These are phyloP conservation scores for Caenorhabditis latens DNA, from an alignment of 1,140 invertebrate genomes.

Conservation along the genomic window DNA sequence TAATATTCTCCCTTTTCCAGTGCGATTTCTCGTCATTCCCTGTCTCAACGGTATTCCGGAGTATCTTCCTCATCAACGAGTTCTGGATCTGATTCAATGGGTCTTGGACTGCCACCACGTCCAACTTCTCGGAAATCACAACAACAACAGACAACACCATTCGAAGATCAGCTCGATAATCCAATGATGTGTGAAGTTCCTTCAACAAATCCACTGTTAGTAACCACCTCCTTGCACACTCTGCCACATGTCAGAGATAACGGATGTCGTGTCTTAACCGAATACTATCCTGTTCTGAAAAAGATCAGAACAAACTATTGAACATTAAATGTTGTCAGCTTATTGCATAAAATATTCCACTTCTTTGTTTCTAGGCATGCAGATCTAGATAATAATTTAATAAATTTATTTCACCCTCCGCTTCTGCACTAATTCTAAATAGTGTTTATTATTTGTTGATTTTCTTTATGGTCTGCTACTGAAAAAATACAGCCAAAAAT, in stretches of 20 bases:
- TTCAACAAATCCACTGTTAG: slow-evolving; percentile 45
- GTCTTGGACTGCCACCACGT: slow-evolving; percentile 54
- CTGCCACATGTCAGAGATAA: background rate
- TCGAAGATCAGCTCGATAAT: slow-evolving; percentile 59
- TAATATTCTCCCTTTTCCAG: background rate
- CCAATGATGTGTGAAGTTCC: slow-evolving; percentile 46
- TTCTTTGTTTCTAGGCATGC: slow-evolving; percentile 2
- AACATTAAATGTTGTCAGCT: slow-evolving; percentile 23
- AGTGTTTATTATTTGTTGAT: background rate
- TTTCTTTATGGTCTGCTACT: slow-evolving; percentile 4
- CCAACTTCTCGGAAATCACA: slow-evolving; percentile 53
- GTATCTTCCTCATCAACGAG: slow-evolving; percentile 54
- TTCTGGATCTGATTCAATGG: slow-evolving; percentile 48
- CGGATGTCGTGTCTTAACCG: background rate
- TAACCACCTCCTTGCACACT: background rate
- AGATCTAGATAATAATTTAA: slow-evolving; percentile 42
- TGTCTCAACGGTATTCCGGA: slow-evolving; percentile 52
- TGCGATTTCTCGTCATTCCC: slow-evolving; percentile 13
- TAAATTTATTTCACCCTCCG: slow-evolving; percentile 38
- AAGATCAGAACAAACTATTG: slow-evolving; percentile 48
- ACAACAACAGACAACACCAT: slow-evolving; percentile 56
- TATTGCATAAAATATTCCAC: slow-evolving; percentile 3
- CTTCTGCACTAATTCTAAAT: background rate
- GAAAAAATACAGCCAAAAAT: too few relatives aligned
- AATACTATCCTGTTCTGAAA: slow-evolving; percentile 8